Conservation (phyloP, 2,888 invertebrate species). For the Drosophila aldrichi region DNA sequence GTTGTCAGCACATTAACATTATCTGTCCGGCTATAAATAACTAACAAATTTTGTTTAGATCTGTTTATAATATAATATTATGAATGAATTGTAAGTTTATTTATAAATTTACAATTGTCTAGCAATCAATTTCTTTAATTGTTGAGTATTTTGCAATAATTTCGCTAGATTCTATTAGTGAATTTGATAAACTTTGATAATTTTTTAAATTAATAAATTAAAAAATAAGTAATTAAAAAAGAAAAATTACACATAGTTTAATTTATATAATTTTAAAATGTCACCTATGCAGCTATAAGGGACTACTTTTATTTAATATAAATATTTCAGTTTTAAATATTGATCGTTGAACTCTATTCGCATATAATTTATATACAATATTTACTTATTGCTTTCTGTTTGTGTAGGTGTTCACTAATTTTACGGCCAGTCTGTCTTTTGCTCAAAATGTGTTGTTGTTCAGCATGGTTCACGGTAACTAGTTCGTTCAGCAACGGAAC, state of each 20-base stretch:
- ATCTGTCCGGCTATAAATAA: not conserved
- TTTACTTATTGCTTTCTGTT: slow-evolving; percentile 5
- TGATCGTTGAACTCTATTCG: not conserved
- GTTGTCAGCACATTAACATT: not conserved
- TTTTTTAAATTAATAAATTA: not conserved
- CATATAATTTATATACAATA: slow-evolving; percentile 10
- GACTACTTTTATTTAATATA: not conserved
- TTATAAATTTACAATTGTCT: not conserved
- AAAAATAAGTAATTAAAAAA: not conserved
- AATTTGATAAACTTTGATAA: not conserved
- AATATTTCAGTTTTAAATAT: not conserved
- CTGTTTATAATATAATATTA: not conserved
- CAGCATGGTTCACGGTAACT: slow-evolving; percentile 26
- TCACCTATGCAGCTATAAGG: not conserved
- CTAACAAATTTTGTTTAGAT: no score
- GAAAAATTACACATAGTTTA: not conserved
- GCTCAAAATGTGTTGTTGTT: slow-evolving; percentile 11
- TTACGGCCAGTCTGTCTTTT: slow-evolving; percentile 11
- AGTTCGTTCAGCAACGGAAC: slow-evolving; percentile 39
- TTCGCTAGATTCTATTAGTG: no score
- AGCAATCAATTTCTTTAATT: not conserved
- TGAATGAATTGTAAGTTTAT: not conserved
- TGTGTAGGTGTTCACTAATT: slow-evolving; percentile 2
- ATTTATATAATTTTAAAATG: not conserved
- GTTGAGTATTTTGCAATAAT: not conserved